A percentile compares a stretch with the other conserved stretches of the same genome.
Evolutionary conservation across 2,113 vertebrate species (phyloP).

Genomic region (Tragelaphus buxtoni): DNA sequence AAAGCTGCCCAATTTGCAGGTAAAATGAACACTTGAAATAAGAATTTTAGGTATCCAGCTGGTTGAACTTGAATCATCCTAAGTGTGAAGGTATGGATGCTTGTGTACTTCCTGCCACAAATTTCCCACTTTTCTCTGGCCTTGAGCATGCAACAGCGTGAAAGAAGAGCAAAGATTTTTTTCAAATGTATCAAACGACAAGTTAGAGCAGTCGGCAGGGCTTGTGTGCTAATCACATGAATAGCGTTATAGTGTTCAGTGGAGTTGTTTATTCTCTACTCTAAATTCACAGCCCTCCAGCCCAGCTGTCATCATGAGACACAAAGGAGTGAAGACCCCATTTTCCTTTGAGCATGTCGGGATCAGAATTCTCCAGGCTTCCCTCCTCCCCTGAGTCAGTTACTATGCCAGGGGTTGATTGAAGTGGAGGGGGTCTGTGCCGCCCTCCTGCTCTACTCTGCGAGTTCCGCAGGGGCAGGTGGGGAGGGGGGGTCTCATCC

Average conservation of each 20-base stretch:
- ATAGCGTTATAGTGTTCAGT: accelerated
- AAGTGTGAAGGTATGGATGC: not conserved
- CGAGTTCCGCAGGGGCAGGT: accelerated
- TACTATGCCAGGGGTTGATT: not conserved
- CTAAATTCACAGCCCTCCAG: accelerated
- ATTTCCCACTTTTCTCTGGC: not conserved
- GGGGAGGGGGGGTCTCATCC: too few relatives aligned
- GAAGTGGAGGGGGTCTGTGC: too few relatives aligned
- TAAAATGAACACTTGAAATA: not conserved
- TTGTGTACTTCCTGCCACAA: not conserved
- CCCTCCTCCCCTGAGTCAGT: too few relatives aligned
- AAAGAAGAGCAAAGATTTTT: not conserved
- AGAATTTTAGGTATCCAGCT: not conserved
- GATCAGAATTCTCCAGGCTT: not conserved
- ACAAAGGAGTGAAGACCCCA: not conserved
- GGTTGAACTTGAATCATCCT: not conserved
- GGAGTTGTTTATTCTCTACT: not conserved
- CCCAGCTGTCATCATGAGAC: not conserved
- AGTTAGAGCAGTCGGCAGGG: accelerated
- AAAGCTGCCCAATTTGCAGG: not conserved
- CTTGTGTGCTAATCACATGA: accelerated
- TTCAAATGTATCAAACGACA: too few relatives aligned
- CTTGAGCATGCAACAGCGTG: not conserved
- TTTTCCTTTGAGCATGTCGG: not conserved
- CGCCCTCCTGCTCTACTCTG: not conserved